A percentile compares a stretch with the other conserved stretches of the same genome.
These are phyloP conservation scores for Agrochola macilenta DNA, from an alignment of 2,888 invertebrate species.

Conservation along the genomic window DNA sequence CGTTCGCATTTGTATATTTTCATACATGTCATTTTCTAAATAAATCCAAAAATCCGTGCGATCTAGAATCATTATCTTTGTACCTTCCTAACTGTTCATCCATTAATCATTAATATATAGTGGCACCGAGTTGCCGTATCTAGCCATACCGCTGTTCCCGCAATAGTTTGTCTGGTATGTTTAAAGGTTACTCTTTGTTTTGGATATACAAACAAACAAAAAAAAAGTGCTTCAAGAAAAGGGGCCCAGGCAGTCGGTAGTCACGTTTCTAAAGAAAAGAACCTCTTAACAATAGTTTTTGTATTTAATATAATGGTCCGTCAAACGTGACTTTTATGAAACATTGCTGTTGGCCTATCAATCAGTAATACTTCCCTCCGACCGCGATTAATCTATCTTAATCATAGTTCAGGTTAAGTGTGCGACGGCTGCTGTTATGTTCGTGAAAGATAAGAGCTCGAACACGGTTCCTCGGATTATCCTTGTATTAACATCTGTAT, in stretches of 20 bases:
- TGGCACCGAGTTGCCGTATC: no score
- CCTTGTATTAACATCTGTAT: constrained; percentile 27
- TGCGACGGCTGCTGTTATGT: constrained; percentile 35
- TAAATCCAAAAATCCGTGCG: background rate
- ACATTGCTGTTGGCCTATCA: constrained; percentile 28
- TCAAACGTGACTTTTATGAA: constrained; percentile 39
- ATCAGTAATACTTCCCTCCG: constrained; percentile 32
- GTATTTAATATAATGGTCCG: constrained; percentile 5
- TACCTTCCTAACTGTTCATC: no score
- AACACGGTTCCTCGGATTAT: constrained; percentile 7
- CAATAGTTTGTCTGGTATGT: no score
- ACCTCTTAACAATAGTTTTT: background rate
- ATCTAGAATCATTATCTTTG: no score
- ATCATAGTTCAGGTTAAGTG: constrained; percentile 45
- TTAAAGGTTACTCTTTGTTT: no score
- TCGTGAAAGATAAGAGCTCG: constrained; percentile 36
- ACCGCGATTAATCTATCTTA: constrained; percentile 44
- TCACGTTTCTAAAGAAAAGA: constrained; percentile 1
- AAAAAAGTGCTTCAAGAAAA: background rate
- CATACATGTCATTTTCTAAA: background rate
- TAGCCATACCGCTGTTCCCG: no score
- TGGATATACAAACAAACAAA: no score
- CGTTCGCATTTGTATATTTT: background rate
- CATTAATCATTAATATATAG: no score
- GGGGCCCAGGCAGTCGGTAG: background rate